These are phyloP conservation scores for Watsonalla cultraria DNA, from an alignment of 2,888 invertebrate species.

Conservation along the genomic window DNA sequence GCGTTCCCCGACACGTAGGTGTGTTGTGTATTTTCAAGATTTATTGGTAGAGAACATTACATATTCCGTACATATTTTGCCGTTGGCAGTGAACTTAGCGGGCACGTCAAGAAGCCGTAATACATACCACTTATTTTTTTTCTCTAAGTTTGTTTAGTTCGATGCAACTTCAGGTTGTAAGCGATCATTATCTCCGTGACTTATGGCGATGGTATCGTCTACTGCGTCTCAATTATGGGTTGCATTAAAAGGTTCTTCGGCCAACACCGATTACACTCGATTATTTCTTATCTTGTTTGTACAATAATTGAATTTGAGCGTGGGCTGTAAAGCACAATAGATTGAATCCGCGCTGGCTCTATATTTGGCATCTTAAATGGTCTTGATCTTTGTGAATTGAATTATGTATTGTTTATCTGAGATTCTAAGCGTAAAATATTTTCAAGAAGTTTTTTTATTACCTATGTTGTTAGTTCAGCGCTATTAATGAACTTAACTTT, in stretches of 20 bases:
- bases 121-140: too few species aligned
- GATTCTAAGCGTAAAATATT: too few species aligned
- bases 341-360: neutral
- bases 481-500: too few species aligned
- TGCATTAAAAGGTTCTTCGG: conserved; percentile 31
- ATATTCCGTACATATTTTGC: too few species aligned
- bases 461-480: too few species aligned
- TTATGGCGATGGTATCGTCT: conserved; percentile 6
- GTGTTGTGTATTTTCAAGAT: neutral
- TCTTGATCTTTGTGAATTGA: neutral
- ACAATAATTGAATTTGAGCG: conserved; percentile 36
- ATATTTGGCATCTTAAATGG: neutral
- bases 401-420: neutral
- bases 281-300: conserved; percentile 33
- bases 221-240: conserved; percentile 14
- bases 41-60: too few species aligned
- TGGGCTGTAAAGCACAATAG: conserved; percentile 22
- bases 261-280: conserved; percentile 28
- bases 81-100: too few species aligned
- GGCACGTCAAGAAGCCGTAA: too few species aligned
- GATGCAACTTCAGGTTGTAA: neutral
- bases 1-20: too few species aligned
- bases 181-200: conserved; percentile 11
- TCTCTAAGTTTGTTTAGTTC: neutral
- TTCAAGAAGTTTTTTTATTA: too few species aligned